These are phyloP conservation scores for Zootoca vivipara DNA, from an alignment of 2,113 vertebrate species.

Conservation along the genomic window DNA sequence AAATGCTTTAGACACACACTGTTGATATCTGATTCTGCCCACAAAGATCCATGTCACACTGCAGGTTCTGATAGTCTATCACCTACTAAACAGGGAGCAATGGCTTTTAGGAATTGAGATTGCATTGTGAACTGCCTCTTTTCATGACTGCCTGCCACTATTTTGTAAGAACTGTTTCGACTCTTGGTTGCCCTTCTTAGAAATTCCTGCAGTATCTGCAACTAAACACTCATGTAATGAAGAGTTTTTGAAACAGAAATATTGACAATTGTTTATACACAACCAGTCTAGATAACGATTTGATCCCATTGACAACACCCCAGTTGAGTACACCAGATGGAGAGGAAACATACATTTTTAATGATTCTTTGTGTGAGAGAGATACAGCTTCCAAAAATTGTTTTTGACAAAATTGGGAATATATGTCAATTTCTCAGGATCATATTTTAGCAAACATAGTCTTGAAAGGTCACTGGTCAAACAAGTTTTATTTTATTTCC, in stretches of 20 bases:
- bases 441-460: conserved; percentile 56
- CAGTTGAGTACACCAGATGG: conserved; percentile 45
- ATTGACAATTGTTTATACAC: conserved; percentile 55
- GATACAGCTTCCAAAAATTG: conserved; percentile 59
- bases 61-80: neutral
- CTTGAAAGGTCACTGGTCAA: conserved; percentile 54
- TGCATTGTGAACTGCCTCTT: neutral
- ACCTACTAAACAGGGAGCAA: conserved; percentile 33
- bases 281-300: conserved; percentile 45
- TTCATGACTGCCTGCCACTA: conserved; percentile 35
- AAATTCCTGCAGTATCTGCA: conserved; percentile 40
- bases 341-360: conserved; percentile 65
- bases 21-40: neutral
- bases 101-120: conserved; percentile 21
- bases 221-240: conserved; percentile 41
- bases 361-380: conserved; percentile 56
- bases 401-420: conserved; percentile 67
- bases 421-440: conserved; percentile 55
- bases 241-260: conserved; percentile 62
- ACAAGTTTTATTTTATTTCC: conserved; percentile 42
- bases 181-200: conserved; percentile 50
- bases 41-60: neutral
- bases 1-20: neutral
- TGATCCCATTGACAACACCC: conserved; percentile 62
- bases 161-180: conserved; percentile 21